Evolutionary conservation across 2,113 vertebrate species (phyloP), one percentile per base, ranked within the genome.

Genomic region (Scytalopus superciliaris): DNA sequence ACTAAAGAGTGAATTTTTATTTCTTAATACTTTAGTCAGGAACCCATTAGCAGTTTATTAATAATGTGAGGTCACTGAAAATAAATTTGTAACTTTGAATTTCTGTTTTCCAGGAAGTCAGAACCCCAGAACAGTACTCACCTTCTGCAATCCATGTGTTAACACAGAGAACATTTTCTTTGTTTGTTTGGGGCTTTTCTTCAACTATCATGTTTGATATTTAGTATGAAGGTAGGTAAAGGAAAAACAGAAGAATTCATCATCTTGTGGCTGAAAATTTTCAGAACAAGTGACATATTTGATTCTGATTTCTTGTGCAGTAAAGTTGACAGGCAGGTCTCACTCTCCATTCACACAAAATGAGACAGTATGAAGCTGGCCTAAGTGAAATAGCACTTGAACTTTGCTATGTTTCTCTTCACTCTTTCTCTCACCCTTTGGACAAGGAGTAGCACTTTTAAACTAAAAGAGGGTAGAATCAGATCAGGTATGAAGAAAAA

Each of bases 61-160:
- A 77, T 47, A 79, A 74, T 42, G 4, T 16, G 19, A 8, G 7
- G 6, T 59, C 12, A 86, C 27, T 74, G 33, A 76, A 95, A 90
- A 95, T 37, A 74, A 83, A 59, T 62, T 39, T 78, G 12, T 17
- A 90, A 73, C 3, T 55, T 68, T 53, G 30, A 7, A 52, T 72
- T 95, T 81, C 16, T 76, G 2, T 79, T 84, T 93, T 76, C 21
- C 50, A n/a, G 42, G 19, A 87, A 66, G 21, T 57, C 39, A 62
- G 40, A 94, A 77, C 8, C 11, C 22, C 31, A 66, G 50, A 77
- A 25, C 10, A 70, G 18, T 33, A 6, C 8, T 84, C 10, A 1
- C 2, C 23, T 42, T 14, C 2, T 33, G 11, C 4, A 45, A 15
- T 45, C 17, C 12, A 12, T 2, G 2, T 60, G 12, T 39, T n/a